Evolutionary conservation across 1,140 invertebrate species (phyloP).

Genomic region (Charaxes varanes): DNA sequence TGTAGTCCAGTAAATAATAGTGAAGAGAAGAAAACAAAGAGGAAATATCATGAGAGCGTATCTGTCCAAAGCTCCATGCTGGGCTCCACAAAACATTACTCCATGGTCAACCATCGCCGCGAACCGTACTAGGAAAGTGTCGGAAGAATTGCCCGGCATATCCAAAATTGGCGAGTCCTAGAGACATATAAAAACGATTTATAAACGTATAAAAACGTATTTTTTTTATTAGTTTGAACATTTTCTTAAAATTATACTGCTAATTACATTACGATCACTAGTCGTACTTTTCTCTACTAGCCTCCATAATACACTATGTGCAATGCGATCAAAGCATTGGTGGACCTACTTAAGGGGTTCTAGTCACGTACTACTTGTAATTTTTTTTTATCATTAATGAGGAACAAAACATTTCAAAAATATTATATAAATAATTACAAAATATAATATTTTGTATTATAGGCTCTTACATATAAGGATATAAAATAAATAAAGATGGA

Average conservation of each 20-base stretch:
- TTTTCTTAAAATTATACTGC: conserved; percentile 1
- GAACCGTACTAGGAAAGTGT: conserved; percentile 48
- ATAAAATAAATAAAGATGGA: no score
- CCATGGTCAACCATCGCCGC: conserved; percentile 63
- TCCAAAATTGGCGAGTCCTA: conserved; percentile 68
- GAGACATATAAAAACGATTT: conserved; percentile 14
- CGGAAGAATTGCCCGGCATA: conserved; percentile 42
- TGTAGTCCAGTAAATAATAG: conserved; percentile 81
- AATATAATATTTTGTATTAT: no score
- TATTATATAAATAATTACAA: no score
- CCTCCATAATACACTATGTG: conserved; percentile 8
- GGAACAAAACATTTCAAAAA: no score
- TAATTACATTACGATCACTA: no score
- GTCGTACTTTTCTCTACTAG: conserved; percentile 8
- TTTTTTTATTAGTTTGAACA: no score
- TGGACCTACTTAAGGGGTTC: no score
- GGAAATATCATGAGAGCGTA: conserved; percentile 81
- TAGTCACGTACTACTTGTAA: no score
- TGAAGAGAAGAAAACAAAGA: conserved; percentile 78
- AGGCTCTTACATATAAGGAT: no score
- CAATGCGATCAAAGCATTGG: conserved; percentile 22
- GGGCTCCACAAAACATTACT: conserved; percentile 76
- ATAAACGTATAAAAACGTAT: no score
- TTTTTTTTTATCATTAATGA: no score
- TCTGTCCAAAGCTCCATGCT: conserved; percentile 74